Base-by-base conservation (phyloP, 2,797 vertebrate species). In the Tenualosa thibaudeaui region DNA sequence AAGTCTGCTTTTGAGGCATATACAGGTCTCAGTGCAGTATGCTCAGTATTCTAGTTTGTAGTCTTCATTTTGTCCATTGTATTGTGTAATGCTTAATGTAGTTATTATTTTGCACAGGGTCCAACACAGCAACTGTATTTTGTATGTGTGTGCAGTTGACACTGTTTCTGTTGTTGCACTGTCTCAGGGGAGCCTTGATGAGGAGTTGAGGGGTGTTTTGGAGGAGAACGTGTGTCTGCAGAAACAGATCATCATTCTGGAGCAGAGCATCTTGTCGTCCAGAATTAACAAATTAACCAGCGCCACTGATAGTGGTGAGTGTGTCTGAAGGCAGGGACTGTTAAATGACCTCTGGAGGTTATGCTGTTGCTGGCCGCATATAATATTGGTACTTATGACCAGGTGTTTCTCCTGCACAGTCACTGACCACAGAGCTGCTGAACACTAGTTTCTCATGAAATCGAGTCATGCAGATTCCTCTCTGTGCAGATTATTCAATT, bases 191-290 rank as follows among this genome's bases (percentile, higher is more conserved):
- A 89, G 91, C 85, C 83, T 96, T 68, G 95, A 94, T 26, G 89
- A 94, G 83, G 94, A 93, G 84, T 89, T 97, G 87, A 95, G 91
- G 89, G 89, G 85, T 0, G 93, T 96, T 53, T 75, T 96, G 90
- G 95, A 96, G 90, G 95, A 97, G 87, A 97, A 97, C 10, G 93
- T 93, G 5, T 86, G 90, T 75, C 87, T 97, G 24, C 96, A 96
- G 89, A 95, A 94, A 22, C 94, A 94, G 84, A 89, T 96, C 84
- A 93, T 94, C 88, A 94, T 90, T 86, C 84, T 94, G 78, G 95
- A 96, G 82, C 92, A 92, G 37, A 94, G 92, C 50, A 91, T 93
- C 19, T 91, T 94, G 53, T 91, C 88, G 17, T 90, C 92, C 19
- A 92, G 94, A 65, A 86, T 90, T 71, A 93, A 93, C 60, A 84